These are phyloP conservation scores for Stenopsyche tienmushanensis DNA, from an alignment of 1,140 invertebrate species.

Conservation along the genomic window DNA sequence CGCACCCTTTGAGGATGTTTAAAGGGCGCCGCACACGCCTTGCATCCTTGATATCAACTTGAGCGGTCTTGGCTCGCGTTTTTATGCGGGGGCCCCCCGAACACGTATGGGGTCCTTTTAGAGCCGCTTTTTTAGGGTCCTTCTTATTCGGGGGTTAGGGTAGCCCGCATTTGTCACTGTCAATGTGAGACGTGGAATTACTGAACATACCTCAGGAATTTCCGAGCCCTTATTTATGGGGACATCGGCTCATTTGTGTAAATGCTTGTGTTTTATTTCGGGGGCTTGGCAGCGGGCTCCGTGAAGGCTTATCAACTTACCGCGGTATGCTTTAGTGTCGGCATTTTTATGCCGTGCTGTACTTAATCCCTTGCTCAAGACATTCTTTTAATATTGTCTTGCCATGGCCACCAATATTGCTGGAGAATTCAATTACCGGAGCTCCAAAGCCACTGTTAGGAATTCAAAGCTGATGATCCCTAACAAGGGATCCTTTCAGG, in stretches of 20 bases:
- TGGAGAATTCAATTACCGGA: too few relatives aligned
- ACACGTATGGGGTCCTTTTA: not conserved
- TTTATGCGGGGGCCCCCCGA: not conserved
- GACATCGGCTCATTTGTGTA: not conserved
- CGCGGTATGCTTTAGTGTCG: too few relatives aligned
- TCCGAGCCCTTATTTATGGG: not conserved
- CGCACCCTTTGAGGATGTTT: too few relatives aligned
- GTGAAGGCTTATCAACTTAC: too few relatives aligned
- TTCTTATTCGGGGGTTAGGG: not conserved
- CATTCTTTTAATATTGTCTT: too few relatives aligned
- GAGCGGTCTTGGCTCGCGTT: not conserved
- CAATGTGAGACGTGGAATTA: constrained; percentile 12
- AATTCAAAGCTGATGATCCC: too few relatives aligned
- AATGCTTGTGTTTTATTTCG: not conserved
- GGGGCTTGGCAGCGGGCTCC: not conserved
- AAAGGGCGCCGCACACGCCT: not conserved
- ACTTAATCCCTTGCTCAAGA: too few relatives aligned
- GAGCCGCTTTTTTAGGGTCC: not conserved
- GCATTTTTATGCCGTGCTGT: too few relatives aligned
- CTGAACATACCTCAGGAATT: constrained; percentile 14
- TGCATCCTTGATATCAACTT: constrained; percentile 13
- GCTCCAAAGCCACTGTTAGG: too few relatives aligned
- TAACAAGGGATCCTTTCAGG: too few relatives aligned
- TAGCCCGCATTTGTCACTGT: constrained; percentile 25
- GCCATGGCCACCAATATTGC: too few relatives aligned